Conservation (phyloP, 2,888 invertebrate species). For the Darwinula stevensoni region DNA sequence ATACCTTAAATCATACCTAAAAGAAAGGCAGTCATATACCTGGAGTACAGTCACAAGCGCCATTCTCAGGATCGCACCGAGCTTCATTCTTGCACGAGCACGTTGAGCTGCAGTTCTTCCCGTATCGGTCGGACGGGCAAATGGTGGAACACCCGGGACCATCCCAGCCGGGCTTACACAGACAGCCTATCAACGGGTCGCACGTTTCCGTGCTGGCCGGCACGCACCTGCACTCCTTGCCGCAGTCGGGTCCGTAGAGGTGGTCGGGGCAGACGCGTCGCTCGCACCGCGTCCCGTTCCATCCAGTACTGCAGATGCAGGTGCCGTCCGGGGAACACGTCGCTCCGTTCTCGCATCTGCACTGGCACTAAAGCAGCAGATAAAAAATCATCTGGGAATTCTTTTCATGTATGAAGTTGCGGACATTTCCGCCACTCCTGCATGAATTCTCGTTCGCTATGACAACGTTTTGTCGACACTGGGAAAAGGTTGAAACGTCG, state of each 20-base stretch:
- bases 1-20: too few relatives aligned
- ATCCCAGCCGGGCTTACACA: constrained; percentile 53
- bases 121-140: constrained; percentile 50
- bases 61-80: constrained; percentile 53
- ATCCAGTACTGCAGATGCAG: constrained; percentile 15
- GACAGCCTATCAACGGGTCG: too few relatives aligned
- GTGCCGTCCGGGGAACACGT: constrained; percentile 19
- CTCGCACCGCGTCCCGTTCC: constrained; percentile 26
- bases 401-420: too few relatives aligned
- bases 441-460: too few relatives aligned
- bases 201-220: constrained; percentile 33
- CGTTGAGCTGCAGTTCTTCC: constrained; percentile 36
- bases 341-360: constrained; percentile 18
- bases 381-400: too few relatives aligned
- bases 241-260: constrained; percentile 35
- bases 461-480: too few relatives aligned
- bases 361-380: too few relatives aligned
- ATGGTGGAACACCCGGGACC: constrained; percentile 44
- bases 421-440: too few relatives aligned
- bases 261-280: constrained; percentile 31
- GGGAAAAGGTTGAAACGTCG: too few relatives aligned
- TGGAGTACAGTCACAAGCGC: constrained; percentile 41
- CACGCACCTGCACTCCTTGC: constrained; percentile 37
- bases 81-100: constrained; percentile 61
- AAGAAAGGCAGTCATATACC: constrained; percentile 20